Base-by-base conservation (phyloP, 1,140 invertebrate species). In the Drosophila leontia region DNA sequence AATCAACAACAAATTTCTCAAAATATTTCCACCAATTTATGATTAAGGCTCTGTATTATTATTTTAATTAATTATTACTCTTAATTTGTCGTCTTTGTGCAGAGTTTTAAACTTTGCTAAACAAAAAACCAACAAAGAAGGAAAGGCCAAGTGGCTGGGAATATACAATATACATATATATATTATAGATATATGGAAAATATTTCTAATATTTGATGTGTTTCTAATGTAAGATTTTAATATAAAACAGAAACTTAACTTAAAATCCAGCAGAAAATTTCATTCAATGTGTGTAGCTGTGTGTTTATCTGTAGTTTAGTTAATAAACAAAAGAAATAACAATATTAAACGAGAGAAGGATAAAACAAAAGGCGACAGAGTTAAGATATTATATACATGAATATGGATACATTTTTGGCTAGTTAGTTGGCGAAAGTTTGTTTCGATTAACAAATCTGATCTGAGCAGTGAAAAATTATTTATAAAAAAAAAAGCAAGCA, bases 171-270 rank as follows among this genome's bases (percentile, higher is more conserved):
- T 76, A 78, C 45, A 78, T 72, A 75, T 75, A 75, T 32, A 50
- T 32, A 50, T 26, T 3, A 7, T 51, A 51, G 29, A 51, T 35
- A 53, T 53, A 72, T 80, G 67, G 77, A 58, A 82, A 69, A 86
- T 86, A 87, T 79, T 86, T 86, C 70, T 87, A 87, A 86, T 80
- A 87, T 57, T 87, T 80, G 80, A 88, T 87, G 79, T 86, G 83
- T 87, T 87, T 87, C 80, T 88, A 87, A 74, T 42, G 32, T 87
- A 87, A 87, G 84, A 80, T 87, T 87, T 87, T 87, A 87, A 74
- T 77, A 87, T 87, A 83, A 83, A 88, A 77, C 59, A 64, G 60
- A 70, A 70, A 72, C 29, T 63, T 68, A 67, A 76, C 55, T 56
- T 41, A 75, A 75, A 75, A 57, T 76, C 61, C 72, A 75, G 51